Evolutionary conservation across 2,797 vertebrate species (phyloP), one percentile per base, ranked within the genome.

Genomic region (Psittacula derbiana): DNA sequence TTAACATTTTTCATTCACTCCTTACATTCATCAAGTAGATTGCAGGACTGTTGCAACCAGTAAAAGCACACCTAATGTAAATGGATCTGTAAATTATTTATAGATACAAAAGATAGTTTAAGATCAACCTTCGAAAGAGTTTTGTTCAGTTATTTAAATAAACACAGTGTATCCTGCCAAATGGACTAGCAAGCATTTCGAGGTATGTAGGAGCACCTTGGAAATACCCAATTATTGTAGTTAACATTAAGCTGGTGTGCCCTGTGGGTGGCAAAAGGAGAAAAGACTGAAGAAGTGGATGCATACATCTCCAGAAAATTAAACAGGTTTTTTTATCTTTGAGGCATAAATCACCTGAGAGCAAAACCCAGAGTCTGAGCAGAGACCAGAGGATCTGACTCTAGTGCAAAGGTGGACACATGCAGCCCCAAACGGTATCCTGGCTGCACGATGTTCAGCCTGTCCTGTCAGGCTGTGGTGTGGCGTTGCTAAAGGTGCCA

Each of bases 61-160:
- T 80, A 60, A 80, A 84, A 82, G 14, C 62, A 21, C 30, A 70
- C 5, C 31, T 67, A 55, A 21, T 38, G 8, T 53, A 73, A 78
- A 20, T 88, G 64, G 47, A 43, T 71, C 64, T 73, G 31, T 84
- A 73, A 69, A 50, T 84, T 84, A 75, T 90, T 76, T 85, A 62
- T 46, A 86, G 70, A 36, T 36, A 31, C 36, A 80, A 61, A 76
- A 58, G n/a, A 46, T 31, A 84, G 66, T n/a, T 86, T 55, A 73
- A 86, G 58, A 50, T 90, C 88, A 90, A 33, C 25, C n/a, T 87
- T 92, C 28, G 14, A 50, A 36, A 70, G n/a, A 16, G 25, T 70
- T 86, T 91, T 88, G 58, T 76, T 88, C 46, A 41, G 55, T 86
- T 86, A 38, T 46, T 93, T 90, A 88, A 94, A 81, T 55, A 81